Conservation (phyloP, 2,888 invertebrate genomes). For the Synanthedon tipuliformis region DNA sequence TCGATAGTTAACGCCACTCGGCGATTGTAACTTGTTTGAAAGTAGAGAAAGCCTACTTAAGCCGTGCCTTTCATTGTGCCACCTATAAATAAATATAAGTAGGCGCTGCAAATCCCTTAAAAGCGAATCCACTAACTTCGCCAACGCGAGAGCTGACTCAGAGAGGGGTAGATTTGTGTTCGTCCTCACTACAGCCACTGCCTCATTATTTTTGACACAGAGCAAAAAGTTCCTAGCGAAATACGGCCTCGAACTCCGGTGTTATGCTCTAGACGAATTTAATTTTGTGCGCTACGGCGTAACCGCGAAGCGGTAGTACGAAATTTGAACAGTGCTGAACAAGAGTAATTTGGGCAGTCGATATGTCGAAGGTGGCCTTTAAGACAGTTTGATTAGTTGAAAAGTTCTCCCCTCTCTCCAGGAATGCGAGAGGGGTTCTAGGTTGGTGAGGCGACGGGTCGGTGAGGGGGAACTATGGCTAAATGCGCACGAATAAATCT, state of each 20-base stretch:
- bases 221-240: background rate
- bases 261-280: background rate
- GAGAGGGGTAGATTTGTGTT: conserved; percentile 6
- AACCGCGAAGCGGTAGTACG: conserved; percentile 9
- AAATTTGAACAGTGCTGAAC: conserved; percentile 8
- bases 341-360: conserved; percentile 40
- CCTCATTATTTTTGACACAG: conserved; percentile 6
- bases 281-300: conserved; percentile 4
- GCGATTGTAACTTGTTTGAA: conserved; percentile 2
- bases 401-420: conserved; percentile 21
- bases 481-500: conserved; percentile 14
- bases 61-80: conserved; percentile 14
- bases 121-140: conserved; percentile 16
- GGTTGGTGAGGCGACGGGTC: conserved; percentile 8
- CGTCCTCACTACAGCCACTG: conserved; percentile 12
- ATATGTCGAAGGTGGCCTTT: conserved; percentile 45
- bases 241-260: background rate
- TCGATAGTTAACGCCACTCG: conserved; percentile 3
- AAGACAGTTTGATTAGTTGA: conserved; percentile 59
- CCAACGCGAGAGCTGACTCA: conserved; percentile 8
- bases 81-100: conserved; percentile 20
- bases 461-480: conserved; percentile 1
- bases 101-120: conserved; percentile 17
- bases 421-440: conserved; percentile 14
- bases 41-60: conserved; percentile 21